A percentile compares a stretch with the other conserved stretches of the same genome.
These are phyloP conservation scores for Hypsopygia costalis DNA, from an alignment of 2,888 invertebrate species.

Conservation along the genomic window DNA sequence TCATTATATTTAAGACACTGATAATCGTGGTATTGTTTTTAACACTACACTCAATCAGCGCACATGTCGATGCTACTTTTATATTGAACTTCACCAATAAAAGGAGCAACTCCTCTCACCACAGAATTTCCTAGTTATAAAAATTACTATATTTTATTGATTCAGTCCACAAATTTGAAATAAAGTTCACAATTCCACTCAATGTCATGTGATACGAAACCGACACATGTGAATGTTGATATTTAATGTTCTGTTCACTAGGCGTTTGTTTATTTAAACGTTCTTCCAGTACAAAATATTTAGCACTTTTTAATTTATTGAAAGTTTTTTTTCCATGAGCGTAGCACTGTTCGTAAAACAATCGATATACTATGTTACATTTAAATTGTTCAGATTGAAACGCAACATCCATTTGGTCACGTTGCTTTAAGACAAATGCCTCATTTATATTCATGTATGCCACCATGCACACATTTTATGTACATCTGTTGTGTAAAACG, in stretches of 20 bases:
- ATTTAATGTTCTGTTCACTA: conserved; percentile 75
- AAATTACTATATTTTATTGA: conserved; percentile 73
- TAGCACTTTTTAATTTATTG: conserved; percentile 79
- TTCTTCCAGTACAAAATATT: conserved; percentile 75
- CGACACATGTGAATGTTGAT: conserved; percentile 53
- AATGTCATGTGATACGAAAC: conserved; percentile 44
- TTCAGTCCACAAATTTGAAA: conserved; percentile 79
- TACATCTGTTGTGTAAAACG: conserved; percentile 53
- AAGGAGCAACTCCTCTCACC: conserved; percentile 77
- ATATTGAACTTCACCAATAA: conserved; percentile 55
- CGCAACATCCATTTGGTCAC: conserved; percentile 53
- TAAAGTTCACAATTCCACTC: conserved; percentile 75
- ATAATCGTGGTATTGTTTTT: conserved; percentile 41
- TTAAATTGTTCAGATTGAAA: conserved; percentile 67
- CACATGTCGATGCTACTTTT: conserved; percentile 47
- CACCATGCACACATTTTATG: conserved; percentile 47
- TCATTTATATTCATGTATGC: conserved; percentile 43
- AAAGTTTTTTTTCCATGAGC: conserved; percentile 60
- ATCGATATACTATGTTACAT: conserved; percentile 70
- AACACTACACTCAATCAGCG: conserved; percentile 58
- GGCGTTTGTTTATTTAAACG: conserved; percentile 70
- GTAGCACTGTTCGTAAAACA: conserved; percentile 79
- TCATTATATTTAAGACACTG: conserved; percentile 42
- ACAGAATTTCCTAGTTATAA: conserved; percentile 77
- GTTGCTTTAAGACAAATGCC: conserved; percentile 42